Evolutionary conservation across 2,797 vertebrate species (phyloP).

Genomic region (Heterohyrax brucei): DNA sequence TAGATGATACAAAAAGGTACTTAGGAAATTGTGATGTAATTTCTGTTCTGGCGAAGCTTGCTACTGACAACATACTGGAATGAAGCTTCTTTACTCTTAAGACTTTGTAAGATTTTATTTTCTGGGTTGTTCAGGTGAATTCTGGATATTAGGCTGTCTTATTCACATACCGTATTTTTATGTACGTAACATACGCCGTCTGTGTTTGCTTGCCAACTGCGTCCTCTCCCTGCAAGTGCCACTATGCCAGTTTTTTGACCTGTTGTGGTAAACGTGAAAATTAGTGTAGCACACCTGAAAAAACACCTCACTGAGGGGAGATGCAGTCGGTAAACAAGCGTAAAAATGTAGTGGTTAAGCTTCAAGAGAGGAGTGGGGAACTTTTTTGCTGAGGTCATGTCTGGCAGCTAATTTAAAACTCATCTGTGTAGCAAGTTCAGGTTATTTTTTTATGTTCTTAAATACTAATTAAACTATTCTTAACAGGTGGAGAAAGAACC

Average conservation of each 20-base stretch:
- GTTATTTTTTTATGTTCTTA: constrained; percentile 70
- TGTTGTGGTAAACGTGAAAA: no score
- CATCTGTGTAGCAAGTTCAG: constrained; percentile 10
- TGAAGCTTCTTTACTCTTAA: neutral
- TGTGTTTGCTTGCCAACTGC: no score
- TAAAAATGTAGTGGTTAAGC: neutral
- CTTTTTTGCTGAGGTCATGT: constrained; percentile 30
- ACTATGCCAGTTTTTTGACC: no score
- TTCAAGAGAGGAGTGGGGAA: constrained; percentile 64
- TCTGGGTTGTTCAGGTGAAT: neutral
- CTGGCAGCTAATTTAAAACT: constrained; percentile 9
- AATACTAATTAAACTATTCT: constrained; percentile 89
- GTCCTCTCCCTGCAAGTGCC: no score
- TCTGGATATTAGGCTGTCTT: neutral
- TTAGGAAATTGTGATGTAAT: neutral
- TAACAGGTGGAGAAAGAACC: constrained; percentile 97
- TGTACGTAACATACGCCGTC: no score
- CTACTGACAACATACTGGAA: neutral
- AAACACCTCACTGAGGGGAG: no score
- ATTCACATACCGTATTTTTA: neutral
- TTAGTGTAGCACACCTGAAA: no score
- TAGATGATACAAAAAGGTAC: neutral
- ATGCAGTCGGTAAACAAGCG: no score
- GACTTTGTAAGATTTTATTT: constrained; percentile 47
- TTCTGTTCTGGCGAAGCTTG: constrained; percentile 13